Percentiles rank a stretch among this genome's conserved stretches.
phyloP scores from a whole-genome alignment of 2,797 vertebrate genomes.

The Sebastes steindachneri region DNA sequence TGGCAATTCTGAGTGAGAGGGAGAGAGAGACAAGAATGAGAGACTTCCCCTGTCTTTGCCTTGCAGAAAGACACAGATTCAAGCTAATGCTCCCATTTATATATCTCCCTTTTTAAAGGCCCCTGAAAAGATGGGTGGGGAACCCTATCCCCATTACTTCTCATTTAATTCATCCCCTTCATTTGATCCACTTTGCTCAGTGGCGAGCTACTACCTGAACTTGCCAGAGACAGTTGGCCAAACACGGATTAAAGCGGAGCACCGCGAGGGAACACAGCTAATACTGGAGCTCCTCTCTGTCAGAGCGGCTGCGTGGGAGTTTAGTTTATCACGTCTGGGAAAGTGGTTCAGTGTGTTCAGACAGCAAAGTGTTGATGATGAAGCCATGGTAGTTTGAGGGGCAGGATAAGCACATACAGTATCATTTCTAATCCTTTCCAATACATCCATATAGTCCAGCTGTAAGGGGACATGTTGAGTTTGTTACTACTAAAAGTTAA shows the following conservation, averaged over 20 bases:
- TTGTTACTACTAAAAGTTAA: background rate
- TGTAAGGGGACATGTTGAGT: background rate
- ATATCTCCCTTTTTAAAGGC: slow-evolving; percentile 33
- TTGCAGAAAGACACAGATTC: slow-evolving; percentile 26
- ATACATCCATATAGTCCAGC: background rate
- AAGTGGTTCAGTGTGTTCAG: slow-evolving; percentile 55
- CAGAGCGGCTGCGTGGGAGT: slow-evolving; percentile 56
- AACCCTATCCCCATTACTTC: background rate
- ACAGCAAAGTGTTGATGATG: slow-evolving; percentile 26
- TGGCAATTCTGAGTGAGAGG: slow-evolving; percentile 35
- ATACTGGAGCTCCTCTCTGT: slow-evolving; percentile 46
- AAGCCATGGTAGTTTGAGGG: slow-evolving; percentile 7
- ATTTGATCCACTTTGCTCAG: slow-evolving; percentile 38
- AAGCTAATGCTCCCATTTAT: slow-evolving; percentile 46
- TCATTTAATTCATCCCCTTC: slow-evolving; percentile 23
- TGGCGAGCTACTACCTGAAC: slow-evolving; percentile 31
- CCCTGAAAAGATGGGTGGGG: slow-evolving; percentile 18
- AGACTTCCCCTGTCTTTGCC: slow-evolving; percentile 18
- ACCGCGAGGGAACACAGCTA: slow-evolving; percentile 35
- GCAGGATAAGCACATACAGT: slow-evolving; percentile 10
- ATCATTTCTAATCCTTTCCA: slow-evolving; percentile 1
- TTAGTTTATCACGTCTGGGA: slow-evolving; percentile 52
- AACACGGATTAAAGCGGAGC: slow-evolving; percentile 51
- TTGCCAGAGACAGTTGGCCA: slow-evolving; percentile 37
- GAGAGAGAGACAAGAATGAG: slow-evolving; percentile 40